Base-by-base conservation (phyloP, 2,113 vertebrate species). In the Cyphomyrus discorhynchus region DNA sequence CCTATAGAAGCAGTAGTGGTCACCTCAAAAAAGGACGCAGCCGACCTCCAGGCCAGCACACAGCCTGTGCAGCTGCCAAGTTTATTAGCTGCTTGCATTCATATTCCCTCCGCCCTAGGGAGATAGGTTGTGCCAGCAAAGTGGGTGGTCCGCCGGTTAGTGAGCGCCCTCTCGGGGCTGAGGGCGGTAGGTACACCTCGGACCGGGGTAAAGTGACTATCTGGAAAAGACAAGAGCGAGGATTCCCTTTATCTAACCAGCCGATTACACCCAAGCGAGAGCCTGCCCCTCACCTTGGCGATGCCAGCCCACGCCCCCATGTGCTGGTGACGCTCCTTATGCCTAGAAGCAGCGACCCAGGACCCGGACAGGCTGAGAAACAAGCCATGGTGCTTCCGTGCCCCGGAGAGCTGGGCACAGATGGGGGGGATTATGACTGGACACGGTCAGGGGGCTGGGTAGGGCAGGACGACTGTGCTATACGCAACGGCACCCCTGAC, bases 11-110 rank as follows among this genome's bases (percentile, higher is more conserved):
- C 92, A 92, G 94, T 93, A 94, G 93, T 91, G 92, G 92, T 93
- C 91, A 93, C 93, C 93, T 93, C 91, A 94, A 93, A 92, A 92
- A 91, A 91, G 93, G 94, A 92, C 93, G 91, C 86, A 86, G 92
- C 92, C 92, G 90, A 52, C 93, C 93, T 93, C 94, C 94, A 93
- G 95, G 95, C 85, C 90, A 87, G 77, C 90, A 56, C 53, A 88
- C 90, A 47, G 90, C 77, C 89, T 90, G 94, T 94, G 96, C 96
- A 89, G 95, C 94, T 92, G 95, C 96, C 95, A 95, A 95, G 93
- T 96, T 96, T 91, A 96, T 96, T 96, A 96, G 95, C 94, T 95
- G 96, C 95, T 95, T 96, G 95, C 96, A 96, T 94, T 96, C 96
- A 94, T 96, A 96, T 95, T 96, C 96, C 93, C 95, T 96, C 93